These are phyloP conservation scores for Aspidoscelis tigris DNA, from an alignment of 2,113 vertebrate genomes.

Conservation along the genomic window DNA sequence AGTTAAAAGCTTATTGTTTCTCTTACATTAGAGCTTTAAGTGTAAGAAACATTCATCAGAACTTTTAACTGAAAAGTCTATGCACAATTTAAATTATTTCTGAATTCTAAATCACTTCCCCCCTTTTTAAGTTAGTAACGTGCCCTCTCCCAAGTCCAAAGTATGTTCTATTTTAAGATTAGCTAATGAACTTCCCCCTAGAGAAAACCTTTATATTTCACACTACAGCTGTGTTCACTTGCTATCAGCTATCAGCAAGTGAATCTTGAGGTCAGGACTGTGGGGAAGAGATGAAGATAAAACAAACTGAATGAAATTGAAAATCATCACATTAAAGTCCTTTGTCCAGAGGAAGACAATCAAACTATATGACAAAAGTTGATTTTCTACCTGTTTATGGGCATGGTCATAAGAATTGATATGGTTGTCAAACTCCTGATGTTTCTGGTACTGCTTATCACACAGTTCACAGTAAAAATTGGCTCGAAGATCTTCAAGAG, in stretches of 20 bases:
- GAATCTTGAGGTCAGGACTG: neutral
- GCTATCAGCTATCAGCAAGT: neutral
- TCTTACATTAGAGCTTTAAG: neutral
- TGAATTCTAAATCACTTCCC: neutral
- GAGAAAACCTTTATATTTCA: neutral
- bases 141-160: neutral
- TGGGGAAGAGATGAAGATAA: neutral
- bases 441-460: conserved; percentile 99
- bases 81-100: neutral
- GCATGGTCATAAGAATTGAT: conserved; percentile 99
- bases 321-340: neutral
- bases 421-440: conserved; percentile 99
- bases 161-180: neutral
- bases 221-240: fast-evolving
- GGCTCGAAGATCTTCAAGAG: conserved; percentile 95
- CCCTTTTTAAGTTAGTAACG: neutral
- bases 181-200: neutral
- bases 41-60: neutral
- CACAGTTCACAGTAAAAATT: conserved; percentile 99
- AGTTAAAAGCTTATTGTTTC: neutral
- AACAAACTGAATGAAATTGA: conserved; percentile 34
- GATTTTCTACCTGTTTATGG: conserved; percentile 91
- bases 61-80: neutral
- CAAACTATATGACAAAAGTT: neutral
- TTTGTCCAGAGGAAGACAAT: neutral